These are phyloP conservation scores for Phalera bucephala DNA, from an alignment of 2,888 invertebrate genomes.

Conservation along the genomic window DNA sequence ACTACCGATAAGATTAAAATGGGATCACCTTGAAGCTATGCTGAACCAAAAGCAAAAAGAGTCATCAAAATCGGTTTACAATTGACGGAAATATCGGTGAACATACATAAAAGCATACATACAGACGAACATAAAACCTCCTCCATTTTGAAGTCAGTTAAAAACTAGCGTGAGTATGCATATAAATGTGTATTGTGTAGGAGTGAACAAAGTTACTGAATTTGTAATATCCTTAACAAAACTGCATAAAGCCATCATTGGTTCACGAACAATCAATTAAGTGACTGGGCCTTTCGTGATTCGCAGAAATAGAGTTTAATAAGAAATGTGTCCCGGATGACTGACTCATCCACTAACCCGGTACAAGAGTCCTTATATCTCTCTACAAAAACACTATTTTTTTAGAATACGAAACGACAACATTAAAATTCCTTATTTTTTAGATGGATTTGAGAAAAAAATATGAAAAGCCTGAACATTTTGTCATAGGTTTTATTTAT, in stretches of 20 bases:
- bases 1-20: too few relatives aligned
- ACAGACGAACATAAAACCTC: too few relatives aligned
- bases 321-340: background rate
- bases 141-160: too few relatives aligned
- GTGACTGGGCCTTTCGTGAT: background rate
- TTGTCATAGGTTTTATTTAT: conserved; percentile 7
- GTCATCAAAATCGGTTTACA: too few relatives aligned
- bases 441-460: background rate
- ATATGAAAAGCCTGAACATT: background rate
- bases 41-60: too few relatives aligned
- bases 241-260: background rate
- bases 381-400: conserved; percentile 1
- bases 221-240: too few relatives aligned
- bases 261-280: background rate
- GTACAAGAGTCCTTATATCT: background rate
- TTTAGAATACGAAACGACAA: background rate
- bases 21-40: too few relatives aligned
- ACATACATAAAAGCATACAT: too few relatives aligned
- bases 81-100: too few relatives aligned
- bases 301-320: background rate
- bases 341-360: background rate
- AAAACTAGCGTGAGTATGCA: too few relatives aligned
- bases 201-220: too few relatives aligned
- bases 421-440: conserved; percentile 1
- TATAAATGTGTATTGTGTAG: too few relatives aligned